Conservation (phyloP, 2,113 vertebrate species). For the Donacobius atricapilla region DNA sequence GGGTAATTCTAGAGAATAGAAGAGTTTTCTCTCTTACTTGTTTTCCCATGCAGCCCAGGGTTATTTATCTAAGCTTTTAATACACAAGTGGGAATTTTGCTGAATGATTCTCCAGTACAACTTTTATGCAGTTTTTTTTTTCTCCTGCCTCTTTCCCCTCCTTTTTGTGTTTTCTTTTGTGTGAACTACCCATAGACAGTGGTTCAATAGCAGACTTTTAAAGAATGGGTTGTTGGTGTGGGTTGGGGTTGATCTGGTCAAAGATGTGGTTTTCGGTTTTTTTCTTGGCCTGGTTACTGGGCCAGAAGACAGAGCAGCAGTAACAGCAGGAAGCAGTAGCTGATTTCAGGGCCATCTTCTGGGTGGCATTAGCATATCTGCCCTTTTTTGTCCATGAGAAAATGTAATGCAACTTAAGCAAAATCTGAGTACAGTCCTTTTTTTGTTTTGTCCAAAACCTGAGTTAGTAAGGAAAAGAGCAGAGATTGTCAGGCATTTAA, state of each 20-base stretch:
- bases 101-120: neutral
- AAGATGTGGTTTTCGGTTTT: neutral
- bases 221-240: neutral
- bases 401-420: neutral
- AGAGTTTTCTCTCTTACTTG: neutral
- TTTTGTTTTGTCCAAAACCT: neutral
- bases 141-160: neutral
- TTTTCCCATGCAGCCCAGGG: neutral
- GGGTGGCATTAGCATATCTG: neutral
- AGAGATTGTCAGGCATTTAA: neutral
- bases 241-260: neutral
- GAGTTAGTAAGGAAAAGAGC: neutral
- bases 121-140: neutral
- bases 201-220: neutral
- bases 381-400: neutral
- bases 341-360: neutral
- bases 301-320: neutral
- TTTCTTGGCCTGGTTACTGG: neutral
- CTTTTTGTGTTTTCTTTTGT: neutral
- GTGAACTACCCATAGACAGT: neutral
- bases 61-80: neutral
- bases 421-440: neutral
- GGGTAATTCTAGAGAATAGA: neutral
- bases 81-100: neutral
- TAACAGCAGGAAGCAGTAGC: neutral